Evolutionary conservation across 2,113 vertebrate genomes (phyloP), one percentile per base, ranked within the genome.

Genomic region (Bucco capensis): DNA sequence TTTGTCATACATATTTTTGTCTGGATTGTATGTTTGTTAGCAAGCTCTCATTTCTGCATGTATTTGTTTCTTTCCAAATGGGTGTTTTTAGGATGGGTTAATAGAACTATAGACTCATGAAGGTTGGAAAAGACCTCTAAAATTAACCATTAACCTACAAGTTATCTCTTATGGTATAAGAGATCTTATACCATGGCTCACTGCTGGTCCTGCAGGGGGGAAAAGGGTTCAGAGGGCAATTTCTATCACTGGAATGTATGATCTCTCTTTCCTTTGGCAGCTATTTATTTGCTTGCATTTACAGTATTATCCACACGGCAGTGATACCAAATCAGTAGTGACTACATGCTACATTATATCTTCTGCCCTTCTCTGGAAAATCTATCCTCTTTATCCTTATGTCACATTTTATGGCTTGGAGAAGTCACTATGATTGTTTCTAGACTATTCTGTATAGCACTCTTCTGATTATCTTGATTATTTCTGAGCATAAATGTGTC

Each of bases 181-280:
- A 19, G 40, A 42, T 35, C 38, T 81, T 62, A 47, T 30, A 79
- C 16, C 5, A 8, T 0, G 1, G 18, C 42, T 47, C 6, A 19
- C 51, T 75, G 69, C 50, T 40, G 14, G 4, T 16, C 23, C 58
- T 42, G 35, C 5, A 54, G 9, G 28, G 37, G 49, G 51, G 23
- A 42, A 67, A 56, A 35, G 49, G 86, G 27, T 27, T 70, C 42
- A 54, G n/a, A 30, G 7, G 30, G 66, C 53, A 69, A 57, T 31
- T 83, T 3, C 60, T 37, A 9, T 24, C 21, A 61, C 38, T 73
- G 69, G 50, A 76, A 60, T 0, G 0, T 11, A 10, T 7, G 33
- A 69, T 23, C 4, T 64, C 42, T 83, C 12, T 9, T 23, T 64
- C 47, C 72, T 58, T 27, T 12, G 22, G 69, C 54, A 86, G 14